Evolutionary conservation across 2,113 vertebrate species (phyloP).

Genomic region (Chlorocebus sabaeus): DNA sequence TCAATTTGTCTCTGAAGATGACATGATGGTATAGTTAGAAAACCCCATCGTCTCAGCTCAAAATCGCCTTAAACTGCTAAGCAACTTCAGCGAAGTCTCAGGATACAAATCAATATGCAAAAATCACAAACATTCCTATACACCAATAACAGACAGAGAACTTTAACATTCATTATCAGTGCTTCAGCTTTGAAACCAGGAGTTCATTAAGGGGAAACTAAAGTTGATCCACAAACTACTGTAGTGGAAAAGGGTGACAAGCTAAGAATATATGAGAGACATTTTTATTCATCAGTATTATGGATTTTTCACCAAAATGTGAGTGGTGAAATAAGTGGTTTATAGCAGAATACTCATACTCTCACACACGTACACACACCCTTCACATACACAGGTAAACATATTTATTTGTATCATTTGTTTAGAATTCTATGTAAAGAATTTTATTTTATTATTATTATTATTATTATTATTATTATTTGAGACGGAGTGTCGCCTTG

Average conservation of each 20-base stretch:
- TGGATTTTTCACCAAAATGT: background rate
- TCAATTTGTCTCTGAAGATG: too few relatives aligned
- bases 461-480: too few relatives aligned
- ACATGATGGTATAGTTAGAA: too few relatives aligned
- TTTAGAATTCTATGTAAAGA: background rate
- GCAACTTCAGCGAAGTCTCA: too few relatives aligned
- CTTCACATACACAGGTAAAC: background rate
- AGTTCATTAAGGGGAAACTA: background rate
- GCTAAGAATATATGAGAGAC: background rate
- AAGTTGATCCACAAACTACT: background rate
- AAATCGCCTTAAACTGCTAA: too few relatives aligned
- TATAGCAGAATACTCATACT: background rate
- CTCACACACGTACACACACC: rapidly evolving
- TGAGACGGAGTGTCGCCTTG: too few relatives aligned
- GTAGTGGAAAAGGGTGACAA: background rate
- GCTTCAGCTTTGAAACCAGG: background rate
- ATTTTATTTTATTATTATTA: background rate
- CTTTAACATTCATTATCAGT: background rate
- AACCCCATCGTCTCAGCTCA: too few relatives aligned
- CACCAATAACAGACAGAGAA: too few relatives aligned
- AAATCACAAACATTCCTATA: too few relatives aligned
- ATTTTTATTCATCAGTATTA: background rate
- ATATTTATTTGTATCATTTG: background rate
- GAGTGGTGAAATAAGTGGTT: background rate
- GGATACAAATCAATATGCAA: too few relatives aligned